Conservation (phyloP, 2,113 vertebrate species). For the Cygnus buccinator region DNA sequence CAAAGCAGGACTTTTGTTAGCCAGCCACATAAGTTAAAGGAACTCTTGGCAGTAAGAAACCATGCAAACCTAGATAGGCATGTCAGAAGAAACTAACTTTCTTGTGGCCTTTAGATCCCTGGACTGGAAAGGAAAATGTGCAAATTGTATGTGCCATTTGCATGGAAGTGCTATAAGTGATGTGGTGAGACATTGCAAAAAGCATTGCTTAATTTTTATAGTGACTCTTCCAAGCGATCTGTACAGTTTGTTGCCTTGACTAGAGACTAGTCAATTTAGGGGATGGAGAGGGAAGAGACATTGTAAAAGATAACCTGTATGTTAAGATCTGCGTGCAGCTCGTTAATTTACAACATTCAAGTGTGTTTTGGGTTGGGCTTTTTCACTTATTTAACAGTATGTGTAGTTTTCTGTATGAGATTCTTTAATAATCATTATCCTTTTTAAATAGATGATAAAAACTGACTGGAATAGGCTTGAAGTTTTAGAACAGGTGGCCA, state of each 20-base stretch:
- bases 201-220: neutral
- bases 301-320: neutral
- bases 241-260: neutral
- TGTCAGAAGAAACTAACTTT: neutral
- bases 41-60: neutral
- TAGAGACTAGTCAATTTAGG: neutral
- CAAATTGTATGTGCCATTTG: neutral
- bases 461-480: neutral
- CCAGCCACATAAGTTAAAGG: neutral
- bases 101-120: neutral
- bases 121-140: neutral
- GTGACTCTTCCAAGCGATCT: neutral
- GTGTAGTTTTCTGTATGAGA: neutral
- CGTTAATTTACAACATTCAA: neutral
- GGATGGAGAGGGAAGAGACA: neutral
- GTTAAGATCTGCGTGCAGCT: slow-evolving; percentile 16
- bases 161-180: neutral
- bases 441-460: neutral
- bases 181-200: neutral
- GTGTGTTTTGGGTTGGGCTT: neutral
- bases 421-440: neutral
- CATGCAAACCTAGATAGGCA: neutral
- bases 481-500: neutral
- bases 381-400: neutral
- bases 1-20: neutral